Percentiles rank a stretch among this genome's conserved stretches.
phyloP scores from a whole-genome alignment of 2,888 invertebrate species.

The Rhagophthalmus giganteus region DNA sequence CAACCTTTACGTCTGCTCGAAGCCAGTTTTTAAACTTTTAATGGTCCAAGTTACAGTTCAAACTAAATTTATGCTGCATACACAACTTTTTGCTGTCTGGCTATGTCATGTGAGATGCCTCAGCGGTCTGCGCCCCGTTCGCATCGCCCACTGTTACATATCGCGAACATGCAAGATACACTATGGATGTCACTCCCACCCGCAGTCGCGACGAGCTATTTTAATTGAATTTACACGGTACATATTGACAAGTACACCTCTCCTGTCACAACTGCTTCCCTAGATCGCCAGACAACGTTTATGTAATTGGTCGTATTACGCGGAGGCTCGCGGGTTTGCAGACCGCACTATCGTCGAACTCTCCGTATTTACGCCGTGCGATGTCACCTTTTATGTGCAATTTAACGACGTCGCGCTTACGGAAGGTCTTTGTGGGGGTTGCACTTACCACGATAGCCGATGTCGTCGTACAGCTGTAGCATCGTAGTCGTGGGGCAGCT shows the following conservation, averaged over 20 bases:
- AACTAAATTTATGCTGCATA: slow-evolving; percentile 47
- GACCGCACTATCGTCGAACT: slow-evolving; percentile 25
- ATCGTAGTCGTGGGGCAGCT: slow-evolving; percentile 59
- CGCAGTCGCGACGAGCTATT: slow-evolving; percentile 30
- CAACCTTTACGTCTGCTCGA: slow-evolving; percentile 46
- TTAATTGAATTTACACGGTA: slow-evolving; percentile 33
- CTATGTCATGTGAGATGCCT: slow-evolving; percentile 48
- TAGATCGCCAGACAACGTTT: slow-evolving; percentile 13
- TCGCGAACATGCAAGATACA: slow-evolving; percentile 34
- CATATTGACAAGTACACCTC: slow-evolving; percentile 26
- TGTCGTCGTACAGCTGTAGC: slow-evolving; percentile 68
- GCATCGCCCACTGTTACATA: slow-evolving; percentile 38
- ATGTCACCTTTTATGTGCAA: slow-evolving; percentile 17
- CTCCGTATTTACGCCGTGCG: slow-evolving; percentile 18
- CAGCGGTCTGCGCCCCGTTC: slow-evolving; percentile 35
- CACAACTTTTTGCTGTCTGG: slow-evolving; percentile 52
- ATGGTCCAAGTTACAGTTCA: slow-evolving; percentile 50
- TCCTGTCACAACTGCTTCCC: slow-evolving; percentile 6
- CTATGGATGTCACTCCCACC: slow-evolving; percentile 32
- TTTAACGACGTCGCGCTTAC: slow-evolving; percentile 6
- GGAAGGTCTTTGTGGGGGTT: slow-evolving; percentile 6
- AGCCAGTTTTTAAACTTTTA: slow-evolving; percentile 55
- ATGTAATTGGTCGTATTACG: slow-evolving; percentile 9
- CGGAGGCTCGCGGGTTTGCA: slow-evolving; percentile 20
- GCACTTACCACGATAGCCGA: slow-evolving; percentile 65